Base-by-base conservation (phyloP, 2,888 invertebrate genomes). In the Mimumesa dahlbomi region DNA sequence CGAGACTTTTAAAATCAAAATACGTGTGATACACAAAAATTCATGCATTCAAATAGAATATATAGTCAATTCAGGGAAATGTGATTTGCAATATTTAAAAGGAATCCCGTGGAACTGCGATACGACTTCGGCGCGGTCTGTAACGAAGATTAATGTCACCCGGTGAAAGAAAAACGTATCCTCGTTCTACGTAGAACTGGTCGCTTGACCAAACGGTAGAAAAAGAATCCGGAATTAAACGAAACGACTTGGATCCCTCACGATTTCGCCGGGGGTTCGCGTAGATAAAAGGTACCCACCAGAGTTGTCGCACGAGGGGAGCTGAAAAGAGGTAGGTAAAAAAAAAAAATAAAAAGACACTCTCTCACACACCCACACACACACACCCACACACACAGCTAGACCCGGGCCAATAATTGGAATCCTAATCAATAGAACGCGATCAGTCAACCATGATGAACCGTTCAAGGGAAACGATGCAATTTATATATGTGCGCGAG, bases 401-500 rank as follows among this genome's bases (percentile, higher is more conserved):
- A 14, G 13, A 31, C 4, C n/a, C 6, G 22, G 48, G 40, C 81
- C 86, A 83, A 86, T 87, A 86, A 88, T 88, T 87, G 86, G 82
- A 86, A 85, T 85, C 77, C 83, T 87, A 87, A 87, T 86, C 86
- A 85, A 86, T 84, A 78, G 82, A 81, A 71, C 65, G 82, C 79
- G 82, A 85, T 85, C 84, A 80, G 77, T 52, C 69, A 53, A 67
- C 64, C 66, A 62, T 59, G 71, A 80, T 70, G 73, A 59, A 52
- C 62, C 58, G 71, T 59, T 59, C 65, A 73, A 71, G 58, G 69
- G 68, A 62, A 63, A 70, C 56, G 67, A 65, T 57, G 64, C 66
- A 67, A 68, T 77, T 74, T 77, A 73, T 77, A 77, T 42, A 64
- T 42, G 38, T 46, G 61, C 48, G 14, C 13, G 31, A 22, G 48